Percentiles rank a stretch among this genome's conserved stretches.
Conservation (phyloP, 2,113 vertebrate genomes). For the Tretioscincus oriximinensis region DNA sequence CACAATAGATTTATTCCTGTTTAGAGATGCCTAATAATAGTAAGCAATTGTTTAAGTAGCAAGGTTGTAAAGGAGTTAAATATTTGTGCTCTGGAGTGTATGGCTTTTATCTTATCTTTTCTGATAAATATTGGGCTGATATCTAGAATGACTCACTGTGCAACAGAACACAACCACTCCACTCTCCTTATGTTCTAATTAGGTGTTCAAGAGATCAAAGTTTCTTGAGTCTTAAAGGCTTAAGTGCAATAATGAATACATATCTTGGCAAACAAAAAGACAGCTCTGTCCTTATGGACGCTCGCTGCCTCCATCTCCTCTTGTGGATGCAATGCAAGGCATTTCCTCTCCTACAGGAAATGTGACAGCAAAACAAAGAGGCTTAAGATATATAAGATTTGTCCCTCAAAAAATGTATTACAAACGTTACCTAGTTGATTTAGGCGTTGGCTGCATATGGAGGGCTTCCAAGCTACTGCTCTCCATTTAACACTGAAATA, state of each 20-base stretch:
- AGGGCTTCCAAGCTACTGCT: too few relatives aligned
- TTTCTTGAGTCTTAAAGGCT: slow-evolving; percentile 10
- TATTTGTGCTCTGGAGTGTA: background rate
- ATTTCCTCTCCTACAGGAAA: too few relatives aligned
- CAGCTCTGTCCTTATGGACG: background rate
- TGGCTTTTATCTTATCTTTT: background rate
- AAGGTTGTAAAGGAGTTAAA: background rate
- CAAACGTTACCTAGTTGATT: too few relatives aligned
- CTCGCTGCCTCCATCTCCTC: too few relatives aligned
- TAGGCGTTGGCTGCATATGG: too few relatives aligned
- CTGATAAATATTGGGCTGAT: background rate
- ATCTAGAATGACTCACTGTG: background rate
- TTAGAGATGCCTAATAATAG: background rate
- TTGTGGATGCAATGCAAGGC: too few relatives aligned
- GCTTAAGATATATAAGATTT: too few relatives aligned
- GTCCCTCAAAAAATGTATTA: too few relatives aligned
- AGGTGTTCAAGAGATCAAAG: background rate
- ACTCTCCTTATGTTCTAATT: background rate
- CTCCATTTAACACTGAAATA: too few relatives aligned
- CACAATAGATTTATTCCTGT: background rate
- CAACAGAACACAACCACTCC: background rate
- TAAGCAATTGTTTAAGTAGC: background rate
- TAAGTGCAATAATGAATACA: background rate
- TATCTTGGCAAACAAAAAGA: background rate
- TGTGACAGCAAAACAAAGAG: too few relatives aligned